Evolutionary conservation across 1,140 invertebrate species (phyloP).

Genomic region (Pachypsylla venusta): DNA sequence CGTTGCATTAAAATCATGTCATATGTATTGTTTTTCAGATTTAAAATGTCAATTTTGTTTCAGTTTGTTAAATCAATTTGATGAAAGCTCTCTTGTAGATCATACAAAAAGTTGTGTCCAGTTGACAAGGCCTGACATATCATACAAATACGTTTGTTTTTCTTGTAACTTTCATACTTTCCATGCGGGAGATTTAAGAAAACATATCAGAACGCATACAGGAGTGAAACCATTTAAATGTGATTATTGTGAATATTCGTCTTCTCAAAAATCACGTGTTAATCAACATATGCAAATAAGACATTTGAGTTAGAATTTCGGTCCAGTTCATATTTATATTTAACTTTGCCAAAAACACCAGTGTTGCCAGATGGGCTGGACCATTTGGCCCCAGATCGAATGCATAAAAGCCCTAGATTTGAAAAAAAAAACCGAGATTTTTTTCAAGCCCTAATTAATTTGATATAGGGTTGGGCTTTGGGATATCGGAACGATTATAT

Average conservation of each 20-base stretch:
- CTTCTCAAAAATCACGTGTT: background rate
- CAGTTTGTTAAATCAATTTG: background rate
- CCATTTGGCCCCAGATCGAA: no score
- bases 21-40: no score
- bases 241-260: background rate
- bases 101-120: background rate
- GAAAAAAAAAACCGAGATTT: no score
- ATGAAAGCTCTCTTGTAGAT: background rate
- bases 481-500: no score
- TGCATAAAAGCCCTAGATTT: no score
- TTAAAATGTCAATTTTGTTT: background rate
- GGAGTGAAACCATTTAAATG: constrained; percentile 2
- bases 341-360: no score
- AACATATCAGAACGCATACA: background rate
- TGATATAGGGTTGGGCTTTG: no score
- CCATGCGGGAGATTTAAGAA: background rate
- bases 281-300: background rate
- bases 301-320: background rate
- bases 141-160: background rate
- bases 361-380: no score
- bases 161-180: background rate
- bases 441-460: no score
- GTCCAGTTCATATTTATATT: background rate
- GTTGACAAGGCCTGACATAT: background rate
- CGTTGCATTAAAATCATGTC: no score